These are phyloP conservation scores for Herminia tarsipennalis DNA, from an alignment of 2,888 invertebrate species.

Conservation along the genomic window DNA sequence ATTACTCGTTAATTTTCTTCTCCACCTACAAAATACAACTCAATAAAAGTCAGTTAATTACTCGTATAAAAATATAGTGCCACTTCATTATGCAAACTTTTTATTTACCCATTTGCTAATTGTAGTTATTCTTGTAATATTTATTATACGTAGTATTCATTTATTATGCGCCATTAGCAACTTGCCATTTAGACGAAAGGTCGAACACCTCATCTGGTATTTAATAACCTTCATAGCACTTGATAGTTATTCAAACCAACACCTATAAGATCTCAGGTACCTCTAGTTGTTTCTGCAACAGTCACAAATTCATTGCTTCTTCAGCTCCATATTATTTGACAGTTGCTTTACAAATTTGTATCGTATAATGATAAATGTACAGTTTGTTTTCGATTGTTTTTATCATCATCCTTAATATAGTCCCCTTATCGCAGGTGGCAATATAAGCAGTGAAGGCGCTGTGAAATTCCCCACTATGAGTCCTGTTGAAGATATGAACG, in stretches of 20 bases:
- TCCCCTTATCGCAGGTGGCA: constrained; percentile 68
- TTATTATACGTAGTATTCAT: too few species aligned
- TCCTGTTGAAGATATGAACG: constrained; percentile 45
- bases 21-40: too few species aligned
- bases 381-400: constrained; percentile 38
- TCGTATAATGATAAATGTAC: constrained; percentile 27
- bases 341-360: constrained; percentile 26
- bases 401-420: constrained; percentile 49
- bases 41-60: too few species aligned
- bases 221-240: constrained; percentile 17
- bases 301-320: constrained; percentile 56
- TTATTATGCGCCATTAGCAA: too few species aligned
- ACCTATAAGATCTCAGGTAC: constrained; percentile 49
- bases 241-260: constrained; percentile 38
- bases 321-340: constrained; percentile 55
- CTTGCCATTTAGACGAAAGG: constrained; percentile 16
- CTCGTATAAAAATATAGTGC: too few species aligned
- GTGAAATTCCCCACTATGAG: constrained; percentile 60
- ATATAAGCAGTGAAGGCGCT: constrained; percentile 57
- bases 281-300: constrained; percentile 54
- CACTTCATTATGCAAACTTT: too few species aligned
- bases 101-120: too few species aligned
- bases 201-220: constrained; percentile 18
- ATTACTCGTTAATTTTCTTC: too few species aligned
- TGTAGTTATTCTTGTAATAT: too few species aligned